A percentile compares a stretch with the other conserved stretches of the same genome.
Evolutionary conservation across 2,113 vertebrate genomes (phyloP).

Genomic region (Siniperca chuatsi): DNA sequence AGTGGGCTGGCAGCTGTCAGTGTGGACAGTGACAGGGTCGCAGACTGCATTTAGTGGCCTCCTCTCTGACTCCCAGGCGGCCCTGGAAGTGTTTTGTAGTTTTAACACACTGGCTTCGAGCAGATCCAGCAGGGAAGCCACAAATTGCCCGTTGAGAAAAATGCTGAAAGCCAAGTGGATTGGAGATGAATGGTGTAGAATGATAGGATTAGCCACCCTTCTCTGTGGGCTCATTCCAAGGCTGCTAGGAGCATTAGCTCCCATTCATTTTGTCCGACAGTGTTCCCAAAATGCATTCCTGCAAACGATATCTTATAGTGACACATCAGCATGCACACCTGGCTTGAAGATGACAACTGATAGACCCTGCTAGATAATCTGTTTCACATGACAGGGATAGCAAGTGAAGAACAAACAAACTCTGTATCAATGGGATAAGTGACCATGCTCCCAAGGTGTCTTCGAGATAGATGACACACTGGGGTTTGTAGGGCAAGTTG

Average conservation of each 20-base stretch:
- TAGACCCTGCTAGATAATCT: conserved; percentile 58
- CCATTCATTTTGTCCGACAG: conserved; percentile 64
- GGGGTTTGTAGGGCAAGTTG: conserved; percentile 19
- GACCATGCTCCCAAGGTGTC: conserved; percentile 40
- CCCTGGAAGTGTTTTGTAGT: conserved; percentile 76
- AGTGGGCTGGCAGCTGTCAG: conserved; percentile 73
- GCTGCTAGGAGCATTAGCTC: conserved; percentile 67
- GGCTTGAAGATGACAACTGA: conserved; percentile 60
- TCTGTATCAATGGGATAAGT: conserved; percentile 42
- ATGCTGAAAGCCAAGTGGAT: conserved; percentile 79
- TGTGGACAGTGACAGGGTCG: conserved; percentile 67
- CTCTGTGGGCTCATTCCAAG: conserved; percentile 78
- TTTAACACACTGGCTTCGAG: conserved; percentile 78
- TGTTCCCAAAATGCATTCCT: conserved; percentile 65
- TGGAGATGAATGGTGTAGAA: conserved; percentile 83
- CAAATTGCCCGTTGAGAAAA: conserved; percentile 82
- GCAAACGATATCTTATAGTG: conserved; percentile 52
- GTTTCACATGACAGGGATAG: conserved; percentile 55
- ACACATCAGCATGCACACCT: conserved; percentile 46
- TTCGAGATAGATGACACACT: conserved; percentile 28
- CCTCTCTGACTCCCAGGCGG: conserved; percentile 69
- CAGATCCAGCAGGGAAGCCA: conserved; percentile 77
- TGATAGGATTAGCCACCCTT: conserved; percentile 81
- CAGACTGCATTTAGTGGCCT: conserved; percentile 78
- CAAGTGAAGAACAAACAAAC: conserved; percentile 48